Percentiles rank a stretch among this genome's conserved stretches.
Evolutionary conservation across 1,140 invertebrate genomes (phyloP).

Genomic region (Lamellibrachia luymesi): DNA sequence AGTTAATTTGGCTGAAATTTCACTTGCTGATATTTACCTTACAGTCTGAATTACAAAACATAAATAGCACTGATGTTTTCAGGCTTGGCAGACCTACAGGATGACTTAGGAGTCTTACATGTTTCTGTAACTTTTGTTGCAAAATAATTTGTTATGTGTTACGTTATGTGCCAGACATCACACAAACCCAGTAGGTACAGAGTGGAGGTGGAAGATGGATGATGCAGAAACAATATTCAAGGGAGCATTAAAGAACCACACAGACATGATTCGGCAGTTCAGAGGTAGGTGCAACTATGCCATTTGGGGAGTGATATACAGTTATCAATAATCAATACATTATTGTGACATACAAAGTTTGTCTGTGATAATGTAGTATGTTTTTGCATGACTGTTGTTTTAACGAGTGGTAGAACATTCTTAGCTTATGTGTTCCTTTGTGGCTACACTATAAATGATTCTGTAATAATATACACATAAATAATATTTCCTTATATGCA

Average conservation of each 20-base stretch:
- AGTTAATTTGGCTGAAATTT: background rate
- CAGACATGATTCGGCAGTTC: conserved; percentile 66
- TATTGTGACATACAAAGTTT: no score
- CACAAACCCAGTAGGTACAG: conserved; percentile 71
- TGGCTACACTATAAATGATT: no score
- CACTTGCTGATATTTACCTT: background rate
- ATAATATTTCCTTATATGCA: no score
- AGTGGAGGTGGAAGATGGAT: conserved; percentile 70
- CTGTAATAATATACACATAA: no score
- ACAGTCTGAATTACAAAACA: background rate
- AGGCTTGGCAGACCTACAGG: background rate
- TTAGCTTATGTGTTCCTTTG: no score
- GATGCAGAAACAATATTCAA: conserved; percentile 62
- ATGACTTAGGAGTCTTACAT: background rate
- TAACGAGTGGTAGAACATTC: no score
- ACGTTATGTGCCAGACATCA: conserved; percentile 58
- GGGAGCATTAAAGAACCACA: conserved; percentile 63
- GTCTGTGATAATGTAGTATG: no score
- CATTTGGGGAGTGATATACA: background rate
- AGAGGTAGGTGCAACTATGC: conserved; percentile 54
- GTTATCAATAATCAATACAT: no score
- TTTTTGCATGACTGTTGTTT: no score
- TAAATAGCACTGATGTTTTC: background rate
- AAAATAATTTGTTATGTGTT: background rate
- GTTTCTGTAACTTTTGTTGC: background rate